Evolutionary conservation across 2,888 invertebrate genomes (phyloP).

Genomic region (Sesia apiformis): DNA sequence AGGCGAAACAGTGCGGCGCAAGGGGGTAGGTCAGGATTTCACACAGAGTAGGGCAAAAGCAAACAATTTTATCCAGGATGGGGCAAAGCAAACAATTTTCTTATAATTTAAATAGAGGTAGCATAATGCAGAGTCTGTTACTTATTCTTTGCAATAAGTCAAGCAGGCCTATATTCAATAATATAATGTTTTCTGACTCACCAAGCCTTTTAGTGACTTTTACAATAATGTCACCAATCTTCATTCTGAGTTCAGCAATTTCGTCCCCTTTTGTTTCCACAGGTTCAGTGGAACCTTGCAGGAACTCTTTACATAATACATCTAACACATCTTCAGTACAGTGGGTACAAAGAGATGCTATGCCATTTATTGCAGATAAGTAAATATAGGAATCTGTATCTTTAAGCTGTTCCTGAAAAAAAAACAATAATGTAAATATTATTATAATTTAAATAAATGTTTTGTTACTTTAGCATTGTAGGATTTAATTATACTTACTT

Average conservation of each 20-base stretch:
- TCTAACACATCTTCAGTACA: conserved; percentile 81
- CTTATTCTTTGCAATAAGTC: too few species aligned
- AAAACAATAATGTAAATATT: conserved; percentile 5
- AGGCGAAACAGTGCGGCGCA: too few species aligned
- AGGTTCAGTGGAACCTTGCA: conserved; percentile 34
- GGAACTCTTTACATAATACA: conserved; percentile 80
- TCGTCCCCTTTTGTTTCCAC: conserved; percentile 37
- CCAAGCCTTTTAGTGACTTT: conserved; percentile 82
- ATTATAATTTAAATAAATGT: neutral
- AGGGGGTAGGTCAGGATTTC: too few species aligned
- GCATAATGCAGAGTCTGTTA: too few species aligned
- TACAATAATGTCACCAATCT: conserved; percentile 87
- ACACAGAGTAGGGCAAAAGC: too few species aligned
- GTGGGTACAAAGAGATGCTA: conserved; percentile 78
- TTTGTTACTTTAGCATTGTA: neutral
- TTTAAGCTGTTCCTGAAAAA: conserved; percentile 80
- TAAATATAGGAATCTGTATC: conserved; percentile 89
- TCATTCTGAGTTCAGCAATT: conserved; percentile 77
- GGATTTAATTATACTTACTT: conserved; percentile 59
- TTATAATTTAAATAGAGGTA: too few species aligned
- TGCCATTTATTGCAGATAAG: conserved; percentile 83
- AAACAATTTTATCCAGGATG: too few species aligned
- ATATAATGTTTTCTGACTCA: conserved; percentile 34
- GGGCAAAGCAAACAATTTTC: too few species aligned
- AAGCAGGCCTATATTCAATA: too few species aligned